A percentile compares a stretch with the other conserved stretches of the same genome.
phyloP scores from a whole-genome alignment of 1,140 invertebrate genomes.

The Leptinotarsa lineolata region DNA sequence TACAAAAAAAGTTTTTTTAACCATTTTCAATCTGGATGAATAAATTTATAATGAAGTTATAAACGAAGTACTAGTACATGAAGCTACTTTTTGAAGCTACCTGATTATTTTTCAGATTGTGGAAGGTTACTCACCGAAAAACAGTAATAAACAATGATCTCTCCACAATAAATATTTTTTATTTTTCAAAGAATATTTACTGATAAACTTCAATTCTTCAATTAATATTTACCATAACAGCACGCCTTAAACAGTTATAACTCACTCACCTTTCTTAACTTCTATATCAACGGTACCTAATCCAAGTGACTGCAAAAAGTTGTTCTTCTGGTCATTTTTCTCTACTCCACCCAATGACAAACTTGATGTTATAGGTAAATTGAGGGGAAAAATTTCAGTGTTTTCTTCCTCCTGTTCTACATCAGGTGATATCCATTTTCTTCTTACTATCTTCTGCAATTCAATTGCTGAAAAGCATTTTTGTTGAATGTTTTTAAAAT shows the following conservation, averaged over 20 bases:
- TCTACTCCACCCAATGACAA: slow-evolving; percentile 42
- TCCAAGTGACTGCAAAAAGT: slow-evolving; percentile 47
- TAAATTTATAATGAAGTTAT: too few species aligned
- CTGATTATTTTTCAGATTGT: too few species aligned
- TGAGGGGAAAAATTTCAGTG: slow-evolving; percentile 38
- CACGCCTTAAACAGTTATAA: background rate
- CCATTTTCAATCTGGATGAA: too few species aligned
- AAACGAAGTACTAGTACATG: too few species aligned
- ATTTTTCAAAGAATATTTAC: too few species aligned
- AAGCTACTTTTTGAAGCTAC: too few species aligned
- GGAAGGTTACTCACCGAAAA: too few species aligned
- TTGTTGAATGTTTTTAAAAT: background rate
- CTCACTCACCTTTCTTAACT: slow-evolving; percentile 42
- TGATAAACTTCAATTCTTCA: too few species aligned
- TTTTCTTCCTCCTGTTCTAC: slow-evolving; percentile 29
- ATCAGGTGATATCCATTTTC: slow-evolving; percentile 43
- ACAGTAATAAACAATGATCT: too few species aligned
- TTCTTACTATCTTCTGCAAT: slow-evolving; percentile 47
- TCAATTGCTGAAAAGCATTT: slow-evolving; percentile 40
- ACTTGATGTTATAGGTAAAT: slow-evolving; percentile 50
- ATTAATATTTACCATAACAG: too few species aligned
- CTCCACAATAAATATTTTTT: too few species aligned
- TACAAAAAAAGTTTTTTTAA: too few species aligned
- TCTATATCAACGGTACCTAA: slow-evolving; percentile 39
- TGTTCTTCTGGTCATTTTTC: slow-evolving; percentile 47